These are phyloP conservation scores for Proisotoma minuta DNA, from an alignment of 2,888 invertebrate species.

Conservation along the genomic window DNA sequence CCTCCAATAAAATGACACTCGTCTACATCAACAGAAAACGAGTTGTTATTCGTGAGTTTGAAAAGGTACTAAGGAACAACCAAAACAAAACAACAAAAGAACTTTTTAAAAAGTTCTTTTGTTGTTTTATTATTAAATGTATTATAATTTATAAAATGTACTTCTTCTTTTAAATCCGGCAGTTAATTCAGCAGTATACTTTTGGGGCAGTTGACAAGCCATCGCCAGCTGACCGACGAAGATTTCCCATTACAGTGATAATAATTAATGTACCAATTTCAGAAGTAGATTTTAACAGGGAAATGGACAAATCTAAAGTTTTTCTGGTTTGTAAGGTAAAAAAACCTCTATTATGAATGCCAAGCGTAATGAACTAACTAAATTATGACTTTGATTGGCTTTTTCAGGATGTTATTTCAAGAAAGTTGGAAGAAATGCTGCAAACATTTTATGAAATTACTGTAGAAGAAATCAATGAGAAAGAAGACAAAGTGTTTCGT, in stretches of 20 bases:
- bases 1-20: constrained; percentile 50
- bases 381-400: too few species aligned
- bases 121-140: too few species aligned
- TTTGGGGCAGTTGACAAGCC: constrained; percentile 50
- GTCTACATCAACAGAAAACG: constrained; percentile 58
- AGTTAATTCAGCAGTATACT: constrained; percentile 54
- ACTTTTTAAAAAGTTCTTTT: constrained; percentile 9
- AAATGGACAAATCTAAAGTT: constrained; percentile 59
- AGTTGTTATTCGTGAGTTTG: constrained; percentile 55
- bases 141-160: neutral
- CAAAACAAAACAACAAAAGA: too few species aligned
- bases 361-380: too few species aligned
- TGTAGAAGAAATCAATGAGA: neutral
- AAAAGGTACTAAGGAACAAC: too few species aligned
- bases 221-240: constrained; percentile 46
- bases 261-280: constrained; percentile 52
- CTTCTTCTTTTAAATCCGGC: constrained; percentile 14
- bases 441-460: constrained; percentile 12
- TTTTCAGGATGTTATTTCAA: constrained; percentile 9
- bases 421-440: constrained; percentile 18
- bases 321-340: constrained; percentile 55
- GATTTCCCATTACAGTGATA: constrained; percentile 54
- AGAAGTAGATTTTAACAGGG: constrained; percentile 59
- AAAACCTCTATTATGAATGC: too few species aligned
- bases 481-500: neutral